Base-by-base conservation (phyloP, 2,888 invertebrate genomes). In the Epistrophe eligans region DNA sequence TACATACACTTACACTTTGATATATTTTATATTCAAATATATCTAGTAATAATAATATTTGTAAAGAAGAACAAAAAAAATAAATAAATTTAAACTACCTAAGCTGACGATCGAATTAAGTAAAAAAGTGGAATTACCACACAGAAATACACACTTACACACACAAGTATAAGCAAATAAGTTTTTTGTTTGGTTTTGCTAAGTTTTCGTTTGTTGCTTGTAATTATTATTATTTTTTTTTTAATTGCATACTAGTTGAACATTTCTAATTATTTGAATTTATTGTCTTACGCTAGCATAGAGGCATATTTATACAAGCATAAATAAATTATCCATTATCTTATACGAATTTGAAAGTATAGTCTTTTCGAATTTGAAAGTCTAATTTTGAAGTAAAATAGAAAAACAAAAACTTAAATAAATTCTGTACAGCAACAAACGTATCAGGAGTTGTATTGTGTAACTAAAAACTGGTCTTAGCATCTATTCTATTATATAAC, bases 1-100 rank as follows among this genome's bases (percentile, higher is more conserved):
- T 76, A 82, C 79, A 64, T 74, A 83, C 79, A 87, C 82, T 64
- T 82, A 85, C 81, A 85, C 87, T 87, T 87, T 87, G 87, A 79
- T 87, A 87, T 87, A 87, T 87, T 62, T 87, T 87, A 87, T 83
- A 87, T 83, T 71, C 76, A 79, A 87, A 83, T 87, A 87, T 83
- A 87, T 87, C 83, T 83, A 83, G 82, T 66, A 83, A 79, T 76
- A 77, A 77, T 82, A 82, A 71, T 79, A 82, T 87, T 87, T 87
- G 87, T 87, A 87, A 85, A 87, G 82, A 67, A 79, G 77, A 58
- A 82, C 40, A 73, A 72, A 28, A 72, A 28, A 57, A 67, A 80
- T 50, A 74, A 66, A 76, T 80, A 80, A 80, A 77, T 81, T 84
- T 77, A 76, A 84, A 72, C 71, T 79, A 79, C 73, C 73, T 79